Percentiles rank a stretch among this genome's conserved stretches.
phyloP scores from a whole-genome alignment of 2,888 invertebrate genomes.

The Galerucella calmariensis region DNA sequence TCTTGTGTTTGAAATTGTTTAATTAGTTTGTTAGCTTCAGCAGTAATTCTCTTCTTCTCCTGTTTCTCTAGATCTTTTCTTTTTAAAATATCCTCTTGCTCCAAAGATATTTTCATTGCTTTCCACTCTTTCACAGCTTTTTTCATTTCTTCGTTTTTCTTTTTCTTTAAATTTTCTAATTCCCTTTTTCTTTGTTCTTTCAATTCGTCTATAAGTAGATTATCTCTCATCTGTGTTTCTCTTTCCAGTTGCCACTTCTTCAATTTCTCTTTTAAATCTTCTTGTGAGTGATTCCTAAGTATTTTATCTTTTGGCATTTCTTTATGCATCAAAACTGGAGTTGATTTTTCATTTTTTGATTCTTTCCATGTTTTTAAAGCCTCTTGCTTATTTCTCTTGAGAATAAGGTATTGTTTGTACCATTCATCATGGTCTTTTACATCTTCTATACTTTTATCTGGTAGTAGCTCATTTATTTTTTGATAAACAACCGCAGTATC shows the following conservation, averaged over 20 bases:
- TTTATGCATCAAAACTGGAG: background rate
- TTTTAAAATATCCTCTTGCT: constrained; percentile 45
- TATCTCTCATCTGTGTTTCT: constrained; percentile 58
- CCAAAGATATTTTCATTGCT: constrained; percentile 44
- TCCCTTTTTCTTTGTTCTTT: constrained; percentile 43
- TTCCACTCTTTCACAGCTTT: constrained; percentile 52
- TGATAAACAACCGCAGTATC: constrained; percentile 50
- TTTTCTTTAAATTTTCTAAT: constrained; percentile 49
- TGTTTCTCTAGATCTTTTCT: constrained; percentile 47
- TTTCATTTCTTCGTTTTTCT: constrained; percentile 53
- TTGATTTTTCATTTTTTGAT: constrained; percentile 47
- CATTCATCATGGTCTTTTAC: constrained; percentile 66
- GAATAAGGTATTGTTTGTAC: constrained; percentile 64
- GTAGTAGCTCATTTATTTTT: constrained; percentile 51
- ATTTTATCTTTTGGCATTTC: constrained; percentile 25
- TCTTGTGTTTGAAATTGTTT: constrained; percentile 61
- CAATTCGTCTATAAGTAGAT: constrained; percentile 45
- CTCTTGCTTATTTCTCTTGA: constrained; percentile 63
- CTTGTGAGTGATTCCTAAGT: constrained; percentile 23
- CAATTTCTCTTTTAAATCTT: constrained; percentile 47
- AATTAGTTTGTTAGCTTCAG: constrained; percentile 60
- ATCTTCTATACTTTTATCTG: constrained; percentile 60
- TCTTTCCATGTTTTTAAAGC: constrained; percentile 65
- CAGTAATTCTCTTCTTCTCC: constrained; percentile 47
- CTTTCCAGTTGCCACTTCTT: constrained; percentile 55